Conservation (phyloP, 2,113 vertebrate species). For the Aegotheles bennettii region DNA sequence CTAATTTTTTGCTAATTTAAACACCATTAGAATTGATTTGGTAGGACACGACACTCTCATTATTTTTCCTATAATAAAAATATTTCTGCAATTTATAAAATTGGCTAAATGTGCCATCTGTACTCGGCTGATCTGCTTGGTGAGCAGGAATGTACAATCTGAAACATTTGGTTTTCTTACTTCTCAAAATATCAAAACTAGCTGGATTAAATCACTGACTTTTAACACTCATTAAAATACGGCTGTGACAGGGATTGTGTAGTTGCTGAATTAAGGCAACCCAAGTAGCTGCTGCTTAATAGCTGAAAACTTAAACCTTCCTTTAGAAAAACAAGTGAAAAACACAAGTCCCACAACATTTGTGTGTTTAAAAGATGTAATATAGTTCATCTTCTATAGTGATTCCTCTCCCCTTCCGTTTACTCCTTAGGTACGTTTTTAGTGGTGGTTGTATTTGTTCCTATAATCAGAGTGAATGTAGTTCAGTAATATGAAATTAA, state of each 20-base stretch:
- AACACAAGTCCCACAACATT: not conserved
- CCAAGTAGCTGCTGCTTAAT: not conserved
- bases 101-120: not conserved
- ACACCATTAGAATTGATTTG: not conserved
- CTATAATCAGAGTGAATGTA: not conserved
- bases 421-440: not conserved
- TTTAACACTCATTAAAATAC: not conserved
- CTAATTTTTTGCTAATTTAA: not conserved
- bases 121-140: not conserved
- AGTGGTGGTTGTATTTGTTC: not conserved
- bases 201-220: not conserved
- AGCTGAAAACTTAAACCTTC: not conserved
- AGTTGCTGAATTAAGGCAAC: not conserved
- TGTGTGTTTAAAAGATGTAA: not conserved
- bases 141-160: not conserved
- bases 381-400: not conserved
- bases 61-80: not conserved
- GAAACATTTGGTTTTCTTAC: not conserved
- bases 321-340: not conserved
- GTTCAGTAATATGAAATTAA: not conserved
- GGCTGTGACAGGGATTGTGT: not conserved
- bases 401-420: not conserved
- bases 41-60: not conserved
- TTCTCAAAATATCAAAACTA: not conserved
- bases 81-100: not conserved